phyloP scores from a whole-genome alignment of 2,797 vertebrate species.

The Varecia variegata region DNA sequence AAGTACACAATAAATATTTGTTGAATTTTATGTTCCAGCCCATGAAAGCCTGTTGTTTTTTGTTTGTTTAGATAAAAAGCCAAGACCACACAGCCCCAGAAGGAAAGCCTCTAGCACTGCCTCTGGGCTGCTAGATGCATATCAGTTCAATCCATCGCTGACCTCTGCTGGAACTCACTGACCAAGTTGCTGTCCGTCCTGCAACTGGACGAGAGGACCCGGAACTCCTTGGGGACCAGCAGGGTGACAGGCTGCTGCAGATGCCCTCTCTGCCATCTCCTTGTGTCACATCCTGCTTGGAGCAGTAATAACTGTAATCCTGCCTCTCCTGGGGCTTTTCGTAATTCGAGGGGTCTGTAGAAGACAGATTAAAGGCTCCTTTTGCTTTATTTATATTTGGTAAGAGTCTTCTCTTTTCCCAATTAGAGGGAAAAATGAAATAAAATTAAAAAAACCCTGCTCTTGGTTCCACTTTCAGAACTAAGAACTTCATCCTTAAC shows the following conservation, averaged over 20 bases:
- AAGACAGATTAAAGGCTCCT: neutral
- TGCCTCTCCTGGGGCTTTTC: neutral
- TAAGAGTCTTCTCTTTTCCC: neutral
- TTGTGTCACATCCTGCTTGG: too few species aligned
- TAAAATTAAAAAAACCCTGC: neutral
- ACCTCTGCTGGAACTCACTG: conserved; percentile 71
- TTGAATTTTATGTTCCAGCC: neutral
- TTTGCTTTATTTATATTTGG: conserved; percentile 29
- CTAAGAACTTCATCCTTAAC: conserved; percentile 16
- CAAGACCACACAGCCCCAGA: neutral
- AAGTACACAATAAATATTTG: conserved; percentile 22
- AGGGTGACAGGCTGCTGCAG: neutral
- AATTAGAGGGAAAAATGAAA: neutral
- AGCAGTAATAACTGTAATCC: neutral
- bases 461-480: conserved; percentile 2
- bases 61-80: conserved; percentile 5
- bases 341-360: neutral
- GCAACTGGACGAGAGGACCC: neutral
- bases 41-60: neutral
- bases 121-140: neutral
- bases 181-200: neutral
- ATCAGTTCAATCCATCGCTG: conserved; percentile 66
- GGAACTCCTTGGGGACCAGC: neutral
- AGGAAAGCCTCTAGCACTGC: neutral
- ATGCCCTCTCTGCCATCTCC: neutral